Evolutionary conservation across 2,888 invertebrate species (phyloP), one percentile per base, ranked within the genome.

Genomic region (Beris chalybata): DNA sequence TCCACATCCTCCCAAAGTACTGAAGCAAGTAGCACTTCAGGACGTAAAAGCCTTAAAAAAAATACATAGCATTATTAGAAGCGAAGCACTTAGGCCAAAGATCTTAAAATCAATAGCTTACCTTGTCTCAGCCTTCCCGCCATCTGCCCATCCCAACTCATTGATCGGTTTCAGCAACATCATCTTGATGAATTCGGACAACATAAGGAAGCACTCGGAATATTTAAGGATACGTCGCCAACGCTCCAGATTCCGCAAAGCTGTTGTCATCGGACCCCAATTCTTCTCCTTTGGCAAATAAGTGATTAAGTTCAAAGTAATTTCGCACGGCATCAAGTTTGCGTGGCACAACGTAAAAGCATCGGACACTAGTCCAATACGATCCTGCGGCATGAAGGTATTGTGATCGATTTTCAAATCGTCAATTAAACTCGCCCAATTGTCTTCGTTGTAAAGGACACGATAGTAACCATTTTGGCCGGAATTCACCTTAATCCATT

Each of bases 161-260:
- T 75, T 76, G 68, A 80, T 78, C 2, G 79, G 77, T 32, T 77
- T 76, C 0, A 76, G 73, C 52, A 81, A 71, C 65, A 80, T 78
- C 71, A 78, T 75, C 73, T 81, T 81, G 29, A 81, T 77, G 67
- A 79, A 81, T 69, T 81, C 81, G 4, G 80, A 78, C 12, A 81
- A 74, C 78, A 81, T 79, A 1, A 81, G 72, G 67, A 80, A 81
- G 64, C 81, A 81, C 71, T 81, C 81, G 0, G 81, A 80, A 58
- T 81, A 81, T 70, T 81, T 81, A 3, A 81, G 71, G n/a, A 81
- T 81, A n/a, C 81, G 76, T 12, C 81, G 76, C 81, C 81, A 81
- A 58, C 77, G 78, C 67, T 81, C 81, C 59, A 81, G 71, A 65
- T 81, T 79, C 4, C 76, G 71, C 63, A 81, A 63, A 0, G 79